phyloP scores from a whole-genome alignment of 35 echinoderm and acorn worm genomes.

The Apostichopus parvimensis region DNA sequence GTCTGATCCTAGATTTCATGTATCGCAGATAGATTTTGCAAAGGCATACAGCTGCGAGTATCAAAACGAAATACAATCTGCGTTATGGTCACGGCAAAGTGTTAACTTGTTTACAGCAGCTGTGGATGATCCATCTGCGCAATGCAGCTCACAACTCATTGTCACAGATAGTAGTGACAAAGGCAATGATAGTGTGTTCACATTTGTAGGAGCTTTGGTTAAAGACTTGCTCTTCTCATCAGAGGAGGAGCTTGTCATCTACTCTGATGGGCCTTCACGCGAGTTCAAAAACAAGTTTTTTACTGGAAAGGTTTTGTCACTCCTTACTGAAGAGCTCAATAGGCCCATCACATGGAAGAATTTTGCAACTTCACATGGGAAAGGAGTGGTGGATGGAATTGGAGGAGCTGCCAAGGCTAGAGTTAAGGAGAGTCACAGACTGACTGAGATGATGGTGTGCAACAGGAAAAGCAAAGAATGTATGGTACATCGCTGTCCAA shows the following conservation, averaged over 20 bases:
- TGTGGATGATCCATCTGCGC: background rate
- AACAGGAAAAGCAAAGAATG: too few species aligned
- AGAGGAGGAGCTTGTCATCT: background rate
- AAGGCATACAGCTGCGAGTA: slow-evolving; percentile 69
- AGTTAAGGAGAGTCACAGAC: too few species aligned
- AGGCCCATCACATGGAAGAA: slow-evolving; percentile 27
- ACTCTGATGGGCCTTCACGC: slow-evolving; percentile 39
- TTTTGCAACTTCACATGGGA: slow-evolving; percentile 48
- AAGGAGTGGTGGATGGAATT: slow-evolving; percentile 32
- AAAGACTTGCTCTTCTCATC: background rate
- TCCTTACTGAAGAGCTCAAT: background rate
- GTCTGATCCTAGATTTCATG: background rate
- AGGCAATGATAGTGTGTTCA: slow-evolving; percentile 53
- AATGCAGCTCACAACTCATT: slow-evolving; percentile 28
- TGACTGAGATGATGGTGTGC: too few species aligned
- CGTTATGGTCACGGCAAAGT: slow-evolving; percentile 61
- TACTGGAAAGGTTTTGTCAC: slow-evolving; percentile 7
- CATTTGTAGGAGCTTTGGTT: slow-evolving; percentile 37
- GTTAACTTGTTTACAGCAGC: slow-evolving; percentile 60
- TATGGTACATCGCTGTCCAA: too few species aligned
- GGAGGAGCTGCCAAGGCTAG: slow-evolving; percentile 3
- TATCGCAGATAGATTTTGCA: slow-evolving; percentile 62
- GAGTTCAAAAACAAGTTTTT: slow-evolving; percentile 64
- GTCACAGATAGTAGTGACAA: slow-evolving; percentile 44
- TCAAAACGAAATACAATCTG: slow-evolving; percentile 70